A percentile compares a stretch with the other conserved stretches of the same genome.
Evolutionary conservation across 30 jellyfish, hydroid and myxozoan species (phyloP).

Genomic region (Cassiopea xamachana): DNA sequence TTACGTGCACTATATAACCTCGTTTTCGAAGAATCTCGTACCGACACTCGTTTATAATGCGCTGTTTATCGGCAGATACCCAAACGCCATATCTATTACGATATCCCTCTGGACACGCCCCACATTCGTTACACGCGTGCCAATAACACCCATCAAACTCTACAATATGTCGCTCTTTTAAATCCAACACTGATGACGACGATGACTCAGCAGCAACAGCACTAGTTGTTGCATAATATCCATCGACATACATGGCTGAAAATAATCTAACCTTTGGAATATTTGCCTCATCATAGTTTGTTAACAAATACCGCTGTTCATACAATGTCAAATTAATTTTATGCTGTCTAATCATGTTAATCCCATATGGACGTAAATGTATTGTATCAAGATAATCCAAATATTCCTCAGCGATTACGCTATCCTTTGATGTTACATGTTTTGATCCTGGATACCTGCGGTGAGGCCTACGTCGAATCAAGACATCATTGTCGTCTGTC

Average conservation of each 20-base stretch:
- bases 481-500: not conserved
- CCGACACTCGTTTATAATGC: not conserved
- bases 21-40: not conserved
- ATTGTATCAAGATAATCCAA: not conserved
- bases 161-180: not conserved
- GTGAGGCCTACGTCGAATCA: too few relatives aligned
- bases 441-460: not conserved
- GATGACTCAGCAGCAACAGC: not conserved
- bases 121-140: conserved; percentile 4
- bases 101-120: not conserved
- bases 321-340: not conserved
- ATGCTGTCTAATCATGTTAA: not conserved
- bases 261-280: not conserved
- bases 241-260: not conserved
- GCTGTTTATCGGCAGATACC: too few relatives aligned
- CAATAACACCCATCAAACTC: conserved; percentile 32
- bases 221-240: not conserved
- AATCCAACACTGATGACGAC: not conserved
- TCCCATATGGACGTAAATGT: not conserved
- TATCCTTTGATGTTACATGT: not conserved
- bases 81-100: too few relatives aligned
- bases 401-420: not conserved
- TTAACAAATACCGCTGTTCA: not conserved
- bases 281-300: not conserved
- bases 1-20: not conserved